Evolutionary conservation across 2,888 invertebrate species (phyloP).

Genomic region (Amiota mariae): DNA sequence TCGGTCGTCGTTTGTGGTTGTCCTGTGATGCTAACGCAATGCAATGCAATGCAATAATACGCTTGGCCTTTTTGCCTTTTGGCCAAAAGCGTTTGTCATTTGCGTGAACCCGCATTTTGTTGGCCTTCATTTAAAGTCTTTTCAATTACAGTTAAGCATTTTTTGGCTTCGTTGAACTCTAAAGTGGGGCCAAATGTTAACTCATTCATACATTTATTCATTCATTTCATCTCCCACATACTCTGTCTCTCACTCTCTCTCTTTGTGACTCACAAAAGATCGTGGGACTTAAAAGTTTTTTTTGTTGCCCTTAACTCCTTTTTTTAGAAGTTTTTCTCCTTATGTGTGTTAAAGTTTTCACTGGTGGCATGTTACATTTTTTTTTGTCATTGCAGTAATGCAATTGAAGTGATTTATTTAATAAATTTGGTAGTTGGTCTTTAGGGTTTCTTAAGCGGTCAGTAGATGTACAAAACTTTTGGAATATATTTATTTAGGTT

Average conservation of each 20-base stretch:
- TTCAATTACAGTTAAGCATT: slow-evolving; percentile 35
- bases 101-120: slow-evolving; percentile 32
- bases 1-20: background rate
- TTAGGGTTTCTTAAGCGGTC: too few relatives aligned
- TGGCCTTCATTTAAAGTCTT: slow-evolving; percentile 31
- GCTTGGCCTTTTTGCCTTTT: slow-evolving; percentile 12
- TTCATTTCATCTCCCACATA: too few relatives aligned
- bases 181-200: background rate
- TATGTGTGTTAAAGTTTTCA: background rate
- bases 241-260: too few relatives aligned
- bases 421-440: slow-evolving; percentile 1
- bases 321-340: background rate
- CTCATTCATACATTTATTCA: background rate
- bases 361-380: too few relatives aligned
- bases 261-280: too few relatives aligned
- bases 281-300: background rate
- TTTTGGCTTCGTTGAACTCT: slow-evolving; percentile 27
- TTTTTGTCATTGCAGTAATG: slow-evolving; percentile 2
- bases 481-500: too few relatives aligned
- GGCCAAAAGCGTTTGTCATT: slow-evolving; percentile 31
- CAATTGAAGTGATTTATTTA: slow-evolving; percentile 24
- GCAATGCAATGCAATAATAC: background rate
- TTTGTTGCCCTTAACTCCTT: background rate
- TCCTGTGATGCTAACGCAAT: background rate
- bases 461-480: too few relatives aligned